Evolutionary conservation across 1,140 invertebrate genomes (phyloP).

Genomic region (Lanistes nyassanus): DNA sequence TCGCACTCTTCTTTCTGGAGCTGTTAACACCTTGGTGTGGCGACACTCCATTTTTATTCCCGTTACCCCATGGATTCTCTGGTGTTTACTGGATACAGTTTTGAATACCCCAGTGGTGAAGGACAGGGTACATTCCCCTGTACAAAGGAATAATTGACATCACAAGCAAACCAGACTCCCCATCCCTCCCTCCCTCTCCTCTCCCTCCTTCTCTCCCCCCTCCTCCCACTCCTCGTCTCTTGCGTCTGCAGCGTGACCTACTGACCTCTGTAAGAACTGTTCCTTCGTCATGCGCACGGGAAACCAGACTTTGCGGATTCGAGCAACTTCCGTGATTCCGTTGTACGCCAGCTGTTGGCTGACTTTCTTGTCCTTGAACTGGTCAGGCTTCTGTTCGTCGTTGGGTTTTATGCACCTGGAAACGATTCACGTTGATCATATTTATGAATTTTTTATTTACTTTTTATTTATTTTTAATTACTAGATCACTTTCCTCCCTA

Average conservation of each 20-base stretch:
- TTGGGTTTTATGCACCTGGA: slow-evolving; percentile 82
- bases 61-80: too few species aligned
- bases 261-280: slow-evolving; percentile 50
- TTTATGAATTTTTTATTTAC: too few species aligned
- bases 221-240: background rate
- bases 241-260: background rate
- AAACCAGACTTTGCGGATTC: slow-evolving; percentile 52
- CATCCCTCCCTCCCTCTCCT: background rate
- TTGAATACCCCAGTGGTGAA: too few species aligned
- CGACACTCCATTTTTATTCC: too few species aligned
- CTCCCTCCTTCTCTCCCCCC: background rate
- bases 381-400: slow-evolving; percentile 73
- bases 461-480: background rate
- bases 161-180: too few species aligned
- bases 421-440: slow-evolving; percentile 61
- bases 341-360: slow-evolving; percentile 77
- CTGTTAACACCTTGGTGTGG: too few species aligned
- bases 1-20: too few species aligned
- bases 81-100: too few species aligned
- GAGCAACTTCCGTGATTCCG: slow-evolving; percentile 58
- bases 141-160: too few species aligned
- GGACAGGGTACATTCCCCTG: too few species aligned
- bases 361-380: slow-evolving; percentile 78
- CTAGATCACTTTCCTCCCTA: background rate
- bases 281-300: slow-evolving; percentile 42